Evolutionary conservation across 2,113 vertebrate genomes (phyloP).

Genomic region (Myocastor coypus): DNA sequence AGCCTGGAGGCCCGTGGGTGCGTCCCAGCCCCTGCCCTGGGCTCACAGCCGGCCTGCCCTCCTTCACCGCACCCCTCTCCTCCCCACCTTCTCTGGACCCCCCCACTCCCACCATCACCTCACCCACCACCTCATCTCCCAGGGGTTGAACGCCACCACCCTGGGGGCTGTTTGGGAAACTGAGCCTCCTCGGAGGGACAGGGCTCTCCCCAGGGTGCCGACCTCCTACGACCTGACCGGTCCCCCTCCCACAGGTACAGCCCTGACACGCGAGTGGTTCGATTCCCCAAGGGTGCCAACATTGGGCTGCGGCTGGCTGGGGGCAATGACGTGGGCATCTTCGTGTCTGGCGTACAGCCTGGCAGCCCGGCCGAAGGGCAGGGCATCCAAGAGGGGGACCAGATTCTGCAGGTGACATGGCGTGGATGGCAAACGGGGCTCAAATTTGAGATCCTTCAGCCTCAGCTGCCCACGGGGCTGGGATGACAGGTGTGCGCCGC

Average conservation of each 20-base stretch:
- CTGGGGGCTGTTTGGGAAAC: background rate
- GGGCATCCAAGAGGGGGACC: conserved; percentile 94
- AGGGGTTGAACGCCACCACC: background rate
- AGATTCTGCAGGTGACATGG: conserved; percentile 93
- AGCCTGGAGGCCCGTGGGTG: conserved; percentile 66
- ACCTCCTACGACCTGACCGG: background rate
- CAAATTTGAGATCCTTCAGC: background rate
- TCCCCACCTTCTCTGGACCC: no score
- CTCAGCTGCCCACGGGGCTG: background rate
- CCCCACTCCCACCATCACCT: no score
- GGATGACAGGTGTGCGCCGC: background rate
- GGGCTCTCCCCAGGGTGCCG: background rate
- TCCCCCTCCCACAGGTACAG: conserved; percentile 88
- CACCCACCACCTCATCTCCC: background rate
- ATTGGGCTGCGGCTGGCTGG: conserved; percentile 94
- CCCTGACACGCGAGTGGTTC: conserved; percentile 86
- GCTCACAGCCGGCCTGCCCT: rapidly evolving
- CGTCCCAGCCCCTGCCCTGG: background rate
- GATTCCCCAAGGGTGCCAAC: conserved; percentile 92
- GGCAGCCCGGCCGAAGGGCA: conserved; percentile 92
- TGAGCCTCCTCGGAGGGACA: background rate
- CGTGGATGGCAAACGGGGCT: background rate
- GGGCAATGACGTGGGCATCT: conserved; percentile 96
- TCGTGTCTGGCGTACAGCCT: conserved; percentile 94
- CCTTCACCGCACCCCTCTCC: no score